A percentile compares a stretch with the other conserved stretches of the same genome.
phyloP scores from a whole-genome alignment of 2,113 vertebrate genomes.

The Sorex fumeus region DNA sequence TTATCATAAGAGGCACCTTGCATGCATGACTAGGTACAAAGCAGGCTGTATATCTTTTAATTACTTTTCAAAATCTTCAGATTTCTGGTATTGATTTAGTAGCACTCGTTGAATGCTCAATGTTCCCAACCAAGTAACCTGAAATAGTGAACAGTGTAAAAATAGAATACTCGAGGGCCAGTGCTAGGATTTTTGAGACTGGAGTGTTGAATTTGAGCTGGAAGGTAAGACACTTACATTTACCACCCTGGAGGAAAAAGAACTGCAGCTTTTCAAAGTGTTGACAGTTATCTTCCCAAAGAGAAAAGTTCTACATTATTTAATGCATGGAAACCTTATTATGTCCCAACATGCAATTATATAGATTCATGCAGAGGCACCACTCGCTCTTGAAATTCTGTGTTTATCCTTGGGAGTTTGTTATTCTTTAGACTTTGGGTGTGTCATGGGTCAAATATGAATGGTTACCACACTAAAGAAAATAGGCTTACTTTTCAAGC shows the following conservation, averaged over 20 bases:
- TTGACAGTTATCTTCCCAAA: slow-evolving; percentile 21
- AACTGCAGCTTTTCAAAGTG: not conserved
- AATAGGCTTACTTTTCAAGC: not conserved
- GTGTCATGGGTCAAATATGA: slow-evolving; percentile 55
- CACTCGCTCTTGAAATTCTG: slow-evolving; percentile 12
- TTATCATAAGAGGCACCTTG: slow-evolving; percentile 5
- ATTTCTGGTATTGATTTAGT: slow-evolving; percentile 67
- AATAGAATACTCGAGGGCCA: slow-evolving; percentile 75
- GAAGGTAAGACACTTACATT: not conserved
- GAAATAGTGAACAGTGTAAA: slow-evolving; percentile 80
- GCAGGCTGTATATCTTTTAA: not conserved
- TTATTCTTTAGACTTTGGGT: slow-evolving; percentile 75
- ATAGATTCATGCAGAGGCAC: slow-evolving; percentile 43
- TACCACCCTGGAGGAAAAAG: not conserved
- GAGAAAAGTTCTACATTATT: not conserved
- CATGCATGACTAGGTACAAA: not conserved
- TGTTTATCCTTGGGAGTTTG: slow-evolving; percentile 48
- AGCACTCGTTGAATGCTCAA: slow-evolving; percentile 65
- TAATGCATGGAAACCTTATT: slow-evolving; percentile 45
- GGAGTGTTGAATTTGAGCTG: slow-evolving; percentile 10
- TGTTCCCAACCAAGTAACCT: slow-evolving; percentile 71
- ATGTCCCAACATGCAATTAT: slow-evolving; percentile 36
- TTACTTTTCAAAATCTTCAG: not conserved
- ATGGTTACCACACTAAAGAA: slow-evolving; percentile 66
- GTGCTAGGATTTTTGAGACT: slow-evolving; percentile 52